Evolutionary conservation across 2,113 vertebrate genomes (phyloP), one percentile per base, ranked within the genome.

Genomic region (Bettongia penicillata): DNA sequence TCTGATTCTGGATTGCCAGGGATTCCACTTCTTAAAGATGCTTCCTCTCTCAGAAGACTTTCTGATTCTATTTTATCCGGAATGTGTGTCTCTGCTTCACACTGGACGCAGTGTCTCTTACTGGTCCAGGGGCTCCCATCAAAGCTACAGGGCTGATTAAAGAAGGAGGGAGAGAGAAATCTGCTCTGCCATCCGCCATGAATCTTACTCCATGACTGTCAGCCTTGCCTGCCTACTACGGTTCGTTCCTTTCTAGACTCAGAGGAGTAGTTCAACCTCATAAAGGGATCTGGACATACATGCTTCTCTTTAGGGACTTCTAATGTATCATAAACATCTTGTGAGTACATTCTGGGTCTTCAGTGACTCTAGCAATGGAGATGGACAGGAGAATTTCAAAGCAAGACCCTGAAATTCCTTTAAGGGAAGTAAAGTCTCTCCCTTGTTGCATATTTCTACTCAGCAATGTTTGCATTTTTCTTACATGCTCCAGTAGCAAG

Each of bases 361-460:
- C 7, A 23, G 31, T 28, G 55, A 28, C 1, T 28, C 57, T 37
- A 37, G 3, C 11, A 31, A 31, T 68, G 57, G 11, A 31, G 10
- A 96, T 93, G 47, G 91, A n/a, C 96, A 57, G 93, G 48, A 53
- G 49, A 51, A 43, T 92, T 53, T 93, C 53, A 19, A 14, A 50
- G 96, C 97, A 55, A 55, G 53, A 55, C 53, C 53, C 24, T 26
- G 53, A 55, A 26, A 55, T 26, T 55, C 53, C 19, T 84, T 43
- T 22, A 43, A 43, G 9, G 68, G n/a, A 84, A 84, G 16, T 84
- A 43, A 84, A 84, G n/a, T 84, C n/a, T 43, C 3, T 68, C 11
- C 31, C 31, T 43, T 84, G 37, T 77, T 77, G 19, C n/a, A 43
- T 84, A 43, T 43, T 68, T 68, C 68, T 43, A 84, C 16, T 23